Evolutionary conservation across 1,140 invertebrate species (phyloP), one percentile per base, ranked within the genome.

Genomic region (Drosophila melanica): DNA sequence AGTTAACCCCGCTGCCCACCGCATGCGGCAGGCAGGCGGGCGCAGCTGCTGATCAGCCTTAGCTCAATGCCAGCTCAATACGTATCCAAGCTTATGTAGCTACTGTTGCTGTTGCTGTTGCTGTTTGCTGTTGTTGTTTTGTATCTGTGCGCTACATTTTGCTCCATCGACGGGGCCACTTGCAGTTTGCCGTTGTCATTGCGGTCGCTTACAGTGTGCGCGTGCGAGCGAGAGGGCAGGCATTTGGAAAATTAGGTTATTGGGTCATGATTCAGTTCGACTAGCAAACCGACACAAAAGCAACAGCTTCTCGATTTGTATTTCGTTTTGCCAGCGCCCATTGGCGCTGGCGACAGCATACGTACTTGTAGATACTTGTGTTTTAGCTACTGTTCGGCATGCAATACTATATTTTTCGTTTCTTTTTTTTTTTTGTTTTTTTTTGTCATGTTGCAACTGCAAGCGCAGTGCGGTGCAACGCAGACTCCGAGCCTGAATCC

Each of bases 221-320:
- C 18, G 57, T 37, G 79, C 42, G 51, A 84, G 72, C 57, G 80
- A 79, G 80, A 72, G 73, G 18, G 30, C 33, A 16, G 41, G 54
- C 62, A 60, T 58, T 77, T 63, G 77, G 63, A 78, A 89, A 87
- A 89, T 87, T 87, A 54, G 84, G 84, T 87, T 87, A 87, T 84
- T 87, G 85, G 84, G 84, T 87, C 84, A 87, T 87, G 84, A 87
- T 87, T 87, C 84, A 87, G 84, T 87, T 87, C 77, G 84, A 89
- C 81, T 60, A 39, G 84, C 82, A 89, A 74, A 55, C 35, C 60
- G 72, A 63, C 58, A 72, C 75, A 58, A 85, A 78, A 72, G 79
- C 79, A 75, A 53, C 72, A 79, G 66, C 48, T 57, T 64, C 84
- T 89, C 84, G 84, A 87, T 87, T 89, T 87, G 75, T 87, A 74